phyloP scores from a whole-genome alignment of 2,797 vertebrate species.

The Oryzias dopingdopingensis region DNA sequence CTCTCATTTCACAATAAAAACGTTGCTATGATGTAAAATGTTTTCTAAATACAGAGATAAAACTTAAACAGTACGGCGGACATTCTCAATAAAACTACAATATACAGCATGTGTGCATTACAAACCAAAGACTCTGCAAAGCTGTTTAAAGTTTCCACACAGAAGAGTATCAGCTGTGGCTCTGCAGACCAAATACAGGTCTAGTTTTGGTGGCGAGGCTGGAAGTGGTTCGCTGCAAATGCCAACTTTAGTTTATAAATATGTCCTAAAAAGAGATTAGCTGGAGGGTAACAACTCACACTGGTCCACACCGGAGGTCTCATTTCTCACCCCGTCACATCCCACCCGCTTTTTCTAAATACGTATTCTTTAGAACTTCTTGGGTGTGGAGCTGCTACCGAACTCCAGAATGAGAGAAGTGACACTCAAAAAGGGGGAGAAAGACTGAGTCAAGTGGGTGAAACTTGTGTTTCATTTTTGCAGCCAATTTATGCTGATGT shows the following conservation, averaged over 20 bases:
- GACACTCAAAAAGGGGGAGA: constrained; percentile 15
- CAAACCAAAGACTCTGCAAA: constrained; percentile 41
- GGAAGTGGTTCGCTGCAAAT: constrained; percentile 50
- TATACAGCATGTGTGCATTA: constrained; percentile 45
- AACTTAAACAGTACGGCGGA: constrained; percentile 5
- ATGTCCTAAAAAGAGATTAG: constrained; percentile 59
- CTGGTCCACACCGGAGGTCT: constrained; percentile 39
- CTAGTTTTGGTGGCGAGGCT: constrained; percentile 31
- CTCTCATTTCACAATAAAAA: neutral
- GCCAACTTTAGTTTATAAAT: constrained; percentile 59
- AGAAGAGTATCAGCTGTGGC: constrained; percentile 10
- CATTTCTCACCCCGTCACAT: constrained; percentile 54
- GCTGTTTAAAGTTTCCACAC: constrained; percentile 4
- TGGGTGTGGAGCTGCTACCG: constrained; percentile 32
- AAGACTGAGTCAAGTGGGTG: constrained; percentile 13
- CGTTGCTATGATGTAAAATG: constrained; percentile 27
- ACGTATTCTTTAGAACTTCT: constrained; percentile 51
- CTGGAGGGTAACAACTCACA: constrained; percentile 41
- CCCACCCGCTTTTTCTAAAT: constrained; percentile 60
- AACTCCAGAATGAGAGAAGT: constrained; percentile 17
- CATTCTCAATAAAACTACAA: constrained; percentile 7
- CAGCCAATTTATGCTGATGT: constrained; percentile 21
- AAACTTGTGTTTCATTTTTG: constrained; percentile 8
- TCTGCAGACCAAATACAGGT: constrained; percentile 49
- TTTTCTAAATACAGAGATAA: constrained; percentile 37